A percentile compares a stretch with the other conserved stretches of the same genome.
phyloP scores from a whole-genome alignment of 2,797 vertebrate genomes.

The Helarctos malayanus region DNA sequence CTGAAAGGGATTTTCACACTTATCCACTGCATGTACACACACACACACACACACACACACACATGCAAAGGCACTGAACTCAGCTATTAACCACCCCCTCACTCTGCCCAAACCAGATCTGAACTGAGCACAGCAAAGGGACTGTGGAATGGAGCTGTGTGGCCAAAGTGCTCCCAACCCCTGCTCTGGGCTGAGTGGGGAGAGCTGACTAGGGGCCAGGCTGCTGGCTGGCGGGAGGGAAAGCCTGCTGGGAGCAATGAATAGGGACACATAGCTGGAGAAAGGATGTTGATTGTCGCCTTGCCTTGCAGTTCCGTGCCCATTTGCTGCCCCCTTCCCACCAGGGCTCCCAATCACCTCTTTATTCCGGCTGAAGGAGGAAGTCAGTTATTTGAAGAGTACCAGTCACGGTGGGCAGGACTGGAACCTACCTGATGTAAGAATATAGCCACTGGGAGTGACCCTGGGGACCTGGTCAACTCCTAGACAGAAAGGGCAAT shows the following conservation, averaged over 20 bases:
- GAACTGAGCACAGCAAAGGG: neutral
- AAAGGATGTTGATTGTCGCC: neutral
- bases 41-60: neutral
- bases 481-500: neutral
- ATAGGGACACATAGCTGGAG: neutral
- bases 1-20: conserved; percentile 22
- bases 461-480: neutral
- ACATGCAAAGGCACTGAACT: neutral
- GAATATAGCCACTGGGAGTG: neutral
- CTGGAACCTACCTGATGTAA: neutral
- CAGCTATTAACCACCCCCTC: neutral
- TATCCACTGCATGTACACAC: neutral
- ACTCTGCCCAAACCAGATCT: neutral
- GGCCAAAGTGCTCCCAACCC: neutral
- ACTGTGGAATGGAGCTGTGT: neutral
- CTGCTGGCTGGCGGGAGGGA: neutral
- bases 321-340: neutral
- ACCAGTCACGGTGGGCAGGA: neutral
- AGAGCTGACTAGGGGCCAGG: conserved; percentile 7
- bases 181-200: neutral
- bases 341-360: neutral
- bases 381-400: neutral
- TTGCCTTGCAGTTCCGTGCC: neutral
- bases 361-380: neutral
- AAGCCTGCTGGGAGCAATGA: neutral